Conservation (phyloP, 2,113 vertebrate genomes). For the Campylomormyrus numenius region DNA sequence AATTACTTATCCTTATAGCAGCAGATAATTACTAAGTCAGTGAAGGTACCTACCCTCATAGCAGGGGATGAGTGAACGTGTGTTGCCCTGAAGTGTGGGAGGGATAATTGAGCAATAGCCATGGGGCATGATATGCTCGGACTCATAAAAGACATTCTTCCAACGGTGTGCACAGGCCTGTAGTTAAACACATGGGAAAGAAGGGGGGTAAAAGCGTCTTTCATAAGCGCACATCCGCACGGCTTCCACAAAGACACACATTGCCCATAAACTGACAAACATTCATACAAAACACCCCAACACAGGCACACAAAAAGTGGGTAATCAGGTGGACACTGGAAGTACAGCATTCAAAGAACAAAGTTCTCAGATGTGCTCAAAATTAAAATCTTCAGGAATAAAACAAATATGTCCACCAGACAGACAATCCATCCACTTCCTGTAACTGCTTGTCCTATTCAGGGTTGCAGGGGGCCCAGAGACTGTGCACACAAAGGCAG, state of each 20-base stretch:
- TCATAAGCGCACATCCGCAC: background rate
- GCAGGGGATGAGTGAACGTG: constrained; percentile 79
- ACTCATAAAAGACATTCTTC: constrained; percentile 93
- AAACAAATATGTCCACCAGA: background rate
- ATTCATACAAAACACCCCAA: background rate
- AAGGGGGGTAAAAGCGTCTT: background rate
- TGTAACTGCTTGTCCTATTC: too few species aligned
- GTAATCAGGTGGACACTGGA: background rate
- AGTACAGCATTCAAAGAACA: background rate
- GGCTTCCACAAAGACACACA: background rate
- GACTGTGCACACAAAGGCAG: too few species aligned
- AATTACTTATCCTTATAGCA: background rate
- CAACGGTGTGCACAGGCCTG: constrained; percentile 96
- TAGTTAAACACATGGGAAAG: constrained; percentile 18
- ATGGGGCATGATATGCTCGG: constrained; percentile 84
- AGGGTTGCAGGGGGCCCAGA: too few species aligned
- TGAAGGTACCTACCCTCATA: constrained; percentile 77
- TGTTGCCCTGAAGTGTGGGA: constrained; percentile 72
- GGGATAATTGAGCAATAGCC: constrained; percentile 91
- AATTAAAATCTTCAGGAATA: background rate
- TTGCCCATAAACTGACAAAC: background rate
- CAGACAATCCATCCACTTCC: too few species aligned
- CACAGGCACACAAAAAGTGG: background rate
- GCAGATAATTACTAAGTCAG: background rate
- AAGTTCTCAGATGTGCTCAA: background rate